A percentile compares a stretch with the other conserved stretches of the same genome.
phyloP scores from a whole-genome alignment of 2,888 invertebrate species.

The Zelleria hepariella region DNA sequence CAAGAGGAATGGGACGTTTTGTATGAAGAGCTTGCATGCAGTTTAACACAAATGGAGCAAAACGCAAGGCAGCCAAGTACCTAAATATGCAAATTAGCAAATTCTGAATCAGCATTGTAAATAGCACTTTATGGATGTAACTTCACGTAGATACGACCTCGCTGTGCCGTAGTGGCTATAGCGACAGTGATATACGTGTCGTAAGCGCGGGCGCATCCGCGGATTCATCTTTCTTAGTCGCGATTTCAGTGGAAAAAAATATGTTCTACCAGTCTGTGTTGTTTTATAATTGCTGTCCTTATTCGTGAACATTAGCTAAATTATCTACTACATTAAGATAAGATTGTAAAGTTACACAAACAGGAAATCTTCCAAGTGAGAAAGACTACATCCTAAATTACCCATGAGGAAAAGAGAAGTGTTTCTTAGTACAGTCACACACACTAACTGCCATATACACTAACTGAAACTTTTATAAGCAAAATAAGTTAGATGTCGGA shows the following conservation, averaged over 20 bases:
- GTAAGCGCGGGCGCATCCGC: background rate
- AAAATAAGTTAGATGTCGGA: no score
- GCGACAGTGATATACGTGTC: background rate
- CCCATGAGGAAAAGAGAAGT: background rate
- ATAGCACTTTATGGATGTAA: background rate
- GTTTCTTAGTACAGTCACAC: background rate
- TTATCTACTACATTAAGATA: background rate
- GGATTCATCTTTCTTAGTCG: background rate
- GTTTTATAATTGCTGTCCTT: background rate
- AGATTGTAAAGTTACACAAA: background rate
- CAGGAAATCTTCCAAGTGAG: background rate
- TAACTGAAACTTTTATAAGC: no score
- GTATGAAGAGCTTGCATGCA: background rate
- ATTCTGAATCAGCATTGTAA: background rate
- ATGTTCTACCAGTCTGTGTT: background rate
- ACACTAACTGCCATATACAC: no score
- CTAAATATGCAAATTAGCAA: background rate
- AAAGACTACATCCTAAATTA: background rate
- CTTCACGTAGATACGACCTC: slow-evolving; percentile 5
- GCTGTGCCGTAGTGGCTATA: background rate
- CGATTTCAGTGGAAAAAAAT: background rate
- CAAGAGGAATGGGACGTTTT: background rate
- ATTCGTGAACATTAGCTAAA: background rate
- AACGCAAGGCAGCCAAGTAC: background rate
- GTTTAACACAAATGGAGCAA: background rate